Base-by-base conservation (phyloP, 1,140 invertebrate species). In the Heliconius melpomene region DNA sequence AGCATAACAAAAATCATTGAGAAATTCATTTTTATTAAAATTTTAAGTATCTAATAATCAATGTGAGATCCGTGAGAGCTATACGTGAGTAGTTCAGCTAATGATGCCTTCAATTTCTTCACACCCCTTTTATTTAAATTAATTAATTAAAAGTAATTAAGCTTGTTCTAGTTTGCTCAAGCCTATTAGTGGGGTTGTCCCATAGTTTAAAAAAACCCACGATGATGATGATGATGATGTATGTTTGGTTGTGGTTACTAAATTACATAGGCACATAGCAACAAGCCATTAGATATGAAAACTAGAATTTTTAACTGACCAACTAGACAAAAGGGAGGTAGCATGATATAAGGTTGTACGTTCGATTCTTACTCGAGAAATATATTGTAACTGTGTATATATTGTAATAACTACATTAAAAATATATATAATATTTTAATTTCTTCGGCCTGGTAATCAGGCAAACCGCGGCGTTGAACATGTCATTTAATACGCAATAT, bases 1-100 rank as follows among this genome's bases (percentile, higher is more conserved):
- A 87, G 70, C 72, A 86, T 66, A 32, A 86, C 32, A 8, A 89
- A 80, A 23, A 88, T 38, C 5, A 50, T 57, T n/a, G 7, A 57
- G 7, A 57, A n/a, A n/a, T 57, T 57, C 54, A 57, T 57, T n/a
- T 57, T 57, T 52, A 52, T 6, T 7, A 57, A 20, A 7, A 18
- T 20, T 1, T 52, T 18, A 9, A 8, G 8, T 29, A n/a, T n/a
- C n/a, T n/a, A 32, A 32, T 32, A 11, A 46, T 1, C 40, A 46
- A 46, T 0, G 13, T 46, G 9, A 11, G 9, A 46, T 11, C 40
- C 50, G 50, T 52, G 1, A 52, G 50, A 52, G 18, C 20, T 57
- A 20, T 5, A 26, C 3, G 23, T 11, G 23, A 66, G 57, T 26
- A 26, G 23, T 9, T 66, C 23, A 66, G 57, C 11, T 66, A 66